Percentiles rank a stretch among this genome's conserved stretches.
These are phyloP conservation scores for Rynchops niger DNA, from an alignment of 2,113 vertebrate genomes.

Conservation along the genomic window DNA sequence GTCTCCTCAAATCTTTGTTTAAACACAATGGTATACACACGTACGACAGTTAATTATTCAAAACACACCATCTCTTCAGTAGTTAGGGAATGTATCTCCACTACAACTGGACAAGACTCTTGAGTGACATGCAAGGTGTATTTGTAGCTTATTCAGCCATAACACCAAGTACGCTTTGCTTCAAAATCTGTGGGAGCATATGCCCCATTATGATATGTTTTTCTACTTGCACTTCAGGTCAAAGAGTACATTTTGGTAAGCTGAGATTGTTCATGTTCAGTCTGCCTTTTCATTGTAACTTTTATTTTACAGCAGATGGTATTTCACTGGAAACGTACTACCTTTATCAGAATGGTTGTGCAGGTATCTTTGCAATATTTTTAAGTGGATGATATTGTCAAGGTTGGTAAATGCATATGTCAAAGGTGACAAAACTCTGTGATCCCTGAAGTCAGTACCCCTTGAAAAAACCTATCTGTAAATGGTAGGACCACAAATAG, in stretches of 20 bases:
- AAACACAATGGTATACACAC: rapidly evolving
- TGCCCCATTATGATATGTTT: background rate
- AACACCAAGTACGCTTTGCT: background rate
- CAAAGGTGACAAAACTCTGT: background rate
- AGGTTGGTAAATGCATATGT: background rate
- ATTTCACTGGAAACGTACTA: background rate
- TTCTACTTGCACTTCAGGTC: background rate
- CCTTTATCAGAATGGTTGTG: background rate
- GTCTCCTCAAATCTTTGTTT: background rate
- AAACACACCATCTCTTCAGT: background rate
- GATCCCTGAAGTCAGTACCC: background rate
- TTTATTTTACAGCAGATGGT: background rate
- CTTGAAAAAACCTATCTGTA: background rate
- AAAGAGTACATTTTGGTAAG: background rate
- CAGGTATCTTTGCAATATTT: background rate
- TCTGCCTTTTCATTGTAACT: background rate
- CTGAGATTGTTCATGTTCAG: background rate
- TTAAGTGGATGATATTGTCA: background rate
- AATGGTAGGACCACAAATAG: background rate
- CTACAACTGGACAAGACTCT: background rate
- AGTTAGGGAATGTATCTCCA: background rate
- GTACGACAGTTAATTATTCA: background rate
- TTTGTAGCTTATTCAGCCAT: background rate
- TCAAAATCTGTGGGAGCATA: background rate
- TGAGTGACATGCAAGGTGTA: background rate